phyloP scores from a whole-genome alignment of 2,113 vertebrate genomes.

The Epinephelus cyanopodus region DNA sequence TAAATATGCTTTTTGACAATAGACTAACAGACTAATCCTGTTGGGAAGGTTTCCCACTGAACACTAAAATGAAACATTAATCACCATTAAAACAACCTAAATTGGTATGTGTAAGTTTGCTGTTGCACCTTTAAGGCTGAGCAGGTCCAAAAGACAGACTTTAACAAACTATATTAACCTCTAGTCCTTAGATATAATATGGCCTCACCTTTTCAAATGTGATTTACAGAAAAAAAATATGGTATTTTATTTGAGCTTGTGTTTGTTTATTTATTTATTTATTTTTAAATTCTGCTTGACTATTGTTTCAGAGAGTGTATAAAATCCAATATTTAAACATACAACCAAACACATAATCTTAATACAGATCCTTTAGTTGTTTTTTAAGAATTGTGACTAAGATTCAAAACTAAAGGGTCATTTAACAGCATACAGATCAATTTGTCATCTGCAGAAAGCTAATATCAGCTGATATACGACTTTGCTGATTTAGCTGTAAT shows the following conservation, averaged over 20 bases:
- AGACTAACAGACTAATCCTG: background rate
- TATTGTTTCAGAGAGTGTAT: too few relatives aligned
- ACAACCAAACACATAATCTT: background rate
- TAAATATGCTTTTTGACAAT: background rate
- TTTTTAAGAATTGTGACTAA: background rate
- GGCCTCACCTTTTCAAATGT: background rate
- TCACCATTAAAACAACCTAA: background rate
- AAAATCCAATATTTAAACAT: background rate
- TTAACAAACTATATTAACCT: background rate
- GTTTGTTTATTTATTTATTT: too few relatives aligned
- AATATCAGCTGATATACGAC: background rate
- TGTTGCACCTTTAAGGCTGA: background rate
- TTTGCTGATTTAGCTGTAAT: background rate
- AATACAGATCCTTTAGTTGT: background rate
- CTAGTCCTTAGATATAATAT: background rate
- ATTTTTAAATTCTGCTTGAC: too few relatives aligned
- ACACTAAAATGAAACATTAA: background rate
- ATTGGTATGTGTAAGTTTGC: background rate
- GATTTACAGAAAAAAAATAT: background rate
- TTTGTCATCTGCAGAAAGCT: background rate
- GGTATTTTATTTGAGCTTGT: too few relatives aligned
- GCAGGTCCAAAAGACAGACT: background rate
- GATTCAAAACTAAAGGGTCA: background rate
- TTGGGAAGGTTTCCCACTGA: background rate
- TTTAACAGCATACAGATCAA: background rate